These are phyloP conservation scores for Microctonus brassicae DNA, from an alignment of 2,888 invertebrate genomes.

Conservation along the genomic window DNA sequence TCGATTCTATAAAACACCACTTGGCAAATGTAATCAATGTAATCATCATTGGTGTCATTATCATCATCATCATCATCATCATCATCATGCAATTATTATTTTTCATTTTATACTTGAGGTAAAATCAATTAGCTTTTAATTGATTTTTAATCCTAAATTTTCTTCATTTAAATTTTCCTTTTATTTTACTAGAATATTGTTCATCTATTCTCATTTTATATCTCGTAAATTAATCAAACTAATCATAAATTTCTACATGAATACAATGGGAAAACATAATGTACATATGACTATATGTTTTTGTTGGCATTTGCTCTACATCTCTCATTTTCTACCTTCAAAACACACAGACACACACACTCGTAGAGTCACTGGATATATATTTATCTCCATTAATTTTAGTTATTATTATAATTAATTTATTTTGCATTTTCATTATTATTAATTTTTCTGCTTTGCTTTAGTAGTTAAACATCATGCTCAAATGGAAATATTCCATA, in stretches of 20 bases:
- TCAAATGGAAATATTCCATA: background rate
- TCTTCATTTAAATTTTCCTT: background rate
- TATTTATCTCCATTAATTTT: background rate
- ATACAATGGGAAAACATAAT: background rate
- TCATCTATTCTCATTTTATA: background rate
- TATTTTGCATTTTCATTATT: background rate
- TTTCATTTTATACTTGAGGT: too few relatives aligned
- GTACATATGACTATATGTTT: background rate
- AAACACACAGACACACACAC: background rate
- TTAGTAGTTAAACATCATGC: background rate
- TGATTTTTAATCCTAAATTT: background rate
- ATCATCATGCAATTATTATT: too few relatives aligned
- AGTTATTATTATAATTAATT: background rate
- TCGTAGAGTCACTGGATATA: background rate
- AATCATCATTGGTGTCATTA: too few relatives aligned
- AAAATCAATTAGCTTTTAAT: too few relatives aligned
- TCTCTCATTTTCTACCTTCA: background rate
- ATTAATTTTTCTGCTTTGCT: background rate
- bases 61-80: too few relatives aligned
- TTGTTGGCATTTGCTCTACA: background rate
- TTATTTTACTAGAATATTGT: too few relatives aligned
- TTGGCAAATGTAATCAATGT: too few relatives aligned
- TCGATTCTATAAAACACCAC: too few relatives aligned
- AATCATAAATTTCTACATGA: background rate
- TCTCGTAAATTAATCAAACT: slow-evolving; percentile 13